Evolutionary conservation across 2,888 invertebrate species (phyloP).

Genomic region (Augochlorella aurata): DNA sequence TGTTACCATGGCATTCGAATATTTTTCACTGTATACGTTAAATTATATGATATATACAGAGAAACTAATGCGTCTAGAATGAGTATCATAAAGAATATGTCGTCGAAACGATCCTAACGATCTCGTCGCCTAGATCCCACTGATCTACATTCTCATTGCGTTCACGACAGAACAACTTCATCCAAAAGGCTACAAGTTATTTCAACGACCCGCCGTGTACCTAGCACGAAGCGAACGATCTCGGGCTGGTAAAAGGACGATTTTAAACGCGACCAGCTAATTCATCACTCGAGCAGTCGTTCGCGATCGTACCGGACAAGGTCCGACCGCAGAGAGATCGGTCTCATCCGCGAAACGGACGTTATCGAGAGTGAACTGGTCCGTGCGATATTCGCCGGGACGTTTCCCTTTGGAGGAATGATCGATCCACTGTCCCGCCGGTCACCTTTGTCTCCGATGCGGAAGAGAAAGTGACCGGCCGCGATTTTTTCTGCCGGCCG

Average conservation of each 20-base stretch:
- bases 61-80: too few relatives aligned
- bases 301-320: neutral
- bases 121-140: too few relatives aligned
- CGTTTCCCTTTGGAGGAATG: constrained; percentile 25
- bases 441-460: constrained; percentile 67
- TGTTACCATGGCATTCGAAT: too few relatives aligned
- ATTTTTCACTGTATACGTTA: too few relatives aligned
- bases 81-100: too few relatives aligned
- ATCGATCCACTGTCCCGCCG: constrained; percentile 44
- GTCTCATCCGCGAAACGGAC: constrained; percentile 28
- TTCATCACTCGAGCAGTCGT: constrained; percentile 1
- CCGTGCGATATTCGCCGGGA: constrained; percentile 41
- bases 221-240: neutral
- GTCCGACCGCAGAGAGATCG: neutral
- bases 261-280: neutral
- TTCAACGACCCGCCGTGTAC: neutral
- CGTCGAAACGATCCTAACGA: too few relatives aligned
- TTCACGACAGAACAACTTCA: too few relatives aligned
- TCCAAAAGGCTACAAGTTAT: neutral
- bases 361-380: constrained; percentile 45
- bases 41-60: too few relatives aligned
- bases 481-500: neutral
- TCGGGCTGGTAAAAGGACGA: neutral
- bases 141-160: too few relatives aligned
- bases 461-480: constrained; percentile 73